Percentiles rank a stretch among this genome's conserved stretches.
These are phyloP conservation scores for Lasioglossum calceatum DNA, from an alignment of 2,888 invertebrate species.

Conservation along the genomic window DNA sequence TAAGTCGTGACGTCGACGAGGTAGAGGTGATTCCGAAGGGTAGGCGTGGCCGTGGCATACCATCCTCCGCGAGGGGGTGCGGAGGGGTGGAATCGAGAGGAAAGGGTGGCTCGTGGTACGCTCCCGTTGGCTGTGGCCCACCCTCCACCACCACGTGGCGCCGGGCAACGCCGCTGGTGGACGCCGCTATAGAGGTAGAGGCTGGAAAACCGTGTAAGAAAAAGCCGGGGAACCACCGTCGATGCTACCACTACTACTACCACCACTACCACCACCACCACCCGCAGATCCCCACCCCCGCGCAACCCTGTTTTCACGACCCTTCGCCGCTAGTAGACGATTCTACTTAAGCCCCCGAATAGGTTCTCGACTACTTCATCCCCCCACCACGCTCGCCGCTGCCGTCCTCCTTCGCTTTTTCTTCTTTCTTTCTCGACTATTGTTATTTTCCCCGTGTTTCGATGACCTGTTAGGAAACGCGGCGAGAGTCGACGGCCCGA, in stretches of 20 bases:
- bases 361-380: slow-evolving; percentile 44
- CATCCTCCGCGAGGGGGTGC: slow-evolving; percentile 67
- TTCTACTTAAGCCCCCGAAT: slow-evolving; percentile 69
- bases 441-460: slow-evolving; percentile 51
- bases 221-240: slow-evolving; percentile 61
- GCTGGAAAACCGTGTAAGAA: slow-evolving; percentile 71
- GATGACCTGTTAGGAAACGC: slow-evolving; percentile 27
- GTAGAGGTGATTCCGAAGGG: slow-evolving; percentile 79
- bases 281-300: background rate
- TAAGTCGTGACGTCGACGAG: slow-evolving; percentile 83
- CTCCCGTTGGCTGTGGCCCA: slow-evolving; percentile 78
- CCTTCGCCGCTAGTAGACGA: slow-evolving; percentile 60
- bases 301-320: slow-evolving; percentile 33
- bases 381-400: slow-evolving; percentile 7
- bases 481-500: slow-evolving; percentile 1
- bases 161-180: slow-evolving; percentile 61
- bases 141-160: slow-evolving; percentile 72
- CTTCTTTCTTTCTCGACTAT: slow-evolving; percentile 20
- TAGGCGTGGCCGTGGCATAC: slow-evolving; percentile 79
- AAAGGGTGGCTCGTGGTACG: slow-evolving; percentile 73
- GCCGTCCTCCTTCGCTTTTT: background rate
- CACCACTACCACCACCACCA: background rate
- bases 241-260: slow-evolving; percentile 31
- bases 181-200: slow-evolving; percentile 55
- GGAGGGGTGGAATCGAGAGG: slow-evolving; percentile 63